These are phyloP conservation scores for Spicauda simplicius DNA, from an alignment of 2,888 invertebrate genomes.

Conservation along the genomic window DNA sequence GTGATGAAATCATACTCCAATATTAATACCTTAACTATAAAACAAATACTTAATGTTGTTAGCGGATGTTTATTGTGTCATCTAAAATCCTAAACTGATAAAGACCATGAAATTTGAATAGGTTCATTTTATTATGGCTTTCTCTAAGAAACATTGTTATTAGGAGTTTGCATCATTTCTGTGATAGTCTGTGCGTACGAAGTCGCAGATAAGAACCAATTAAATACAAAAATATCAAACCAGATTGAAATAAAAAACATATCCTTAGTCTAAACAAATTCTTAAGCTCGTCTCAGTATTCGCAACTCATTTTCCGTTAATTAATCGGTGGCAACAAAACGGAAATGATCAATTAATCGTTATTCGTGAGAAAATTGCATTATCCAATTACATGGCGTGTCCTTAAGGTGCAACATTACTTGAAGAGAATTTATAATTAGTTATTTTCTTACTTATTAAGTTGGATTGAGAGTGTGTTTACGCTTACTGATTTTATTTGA, in stretches of 20 bases:
- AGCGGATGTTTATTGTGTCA: no score
- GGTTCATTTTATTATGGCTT: no score
- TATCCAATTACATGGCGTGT: conserved; percentile 33
- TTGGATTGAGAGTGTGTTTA: not conserved
- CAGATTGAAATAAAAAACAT: not conserved
- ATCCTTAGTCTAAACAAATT: not conserved
- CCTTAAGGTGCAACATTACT: conserved; percentile 35
- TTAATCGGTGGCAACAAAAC: conserved; percentile 33
- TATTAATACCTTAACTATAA: no score
- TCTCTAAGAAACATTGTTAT: no score
- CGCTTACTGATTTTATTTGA: not conserved
- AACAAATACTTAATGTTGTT: no score
- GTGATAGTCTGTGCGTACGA: no score
- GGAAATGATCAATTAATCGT: conserved; percentile 38
- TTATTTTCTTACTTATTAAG: conserved; percentile 2
- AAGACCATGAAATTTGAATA: no score
- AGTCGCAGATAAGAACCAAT: no score
- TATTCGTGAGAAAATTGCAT: conserved; percentile 37
- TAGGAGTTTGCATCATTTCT: no score
- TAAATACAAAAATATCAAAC: not conserved
- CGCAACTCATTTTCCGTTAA: conserved; percentile 32
- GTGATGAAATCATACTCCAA: no score
- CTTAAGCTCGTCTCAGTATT: conserved; percentile 20
- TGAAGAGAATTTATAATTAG: conserved; percentile 31
- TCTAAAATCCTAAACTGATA: no score